Evolutionary conservation across 2,888 invertebrate species (phyloP), one percentile per base, ranked within the genome.

Genomic region (Heliothis peltigera): DNA sequence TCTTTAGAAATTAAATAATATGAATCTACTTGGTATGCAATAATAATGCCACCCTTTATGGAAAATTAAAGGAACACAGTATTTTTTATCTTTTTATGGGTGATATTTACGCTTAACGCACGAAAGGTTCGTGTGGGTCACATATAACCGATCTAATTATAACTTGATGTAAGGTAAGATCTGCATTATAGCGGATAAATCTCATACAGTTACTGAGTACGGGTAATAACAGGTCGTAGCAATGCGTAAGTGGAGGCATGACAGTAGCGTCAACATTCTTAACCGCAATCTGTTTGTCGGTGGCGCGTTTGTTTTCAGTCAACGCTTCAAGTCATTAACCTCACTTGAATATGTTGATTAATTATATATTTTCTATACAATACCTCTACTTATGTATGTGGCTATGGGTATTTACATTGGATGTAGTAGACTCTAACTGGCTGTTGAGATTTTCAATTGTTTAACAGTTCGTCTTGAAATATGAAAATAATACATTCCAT

Each of bases 231-330:
- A 51, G 52, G 53, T 56, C 39, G 61, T 43, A 67, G 70, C 64
- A 75, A 79, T 78, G 59, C 75, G 75, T 63, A 72, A 59, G 42
- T n/a, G 62, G 46, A 46, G 70, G 19, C 21, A 46, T 56, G 61
- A 64, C 56, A 46, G 58, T 43, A 64, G 52, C 61, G 75, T 62
- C 60, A 47, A 70, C 65, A 66, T 78, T 75, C 70, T 71, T 69
- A 64, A 58, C 65, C 59, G 61, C 66, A 75, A 75, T 71, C 74
- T 75, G 75, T 80, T 77, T 78, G 32, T 74, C 62, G 68, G 71
- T 74, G 70, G 66, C 68, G 75, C 77, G 70, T 81, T 82, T 32
- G 77, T 75, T 82, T 79, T 77, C 63, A 73, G 66, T 70, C 54
- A 47, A 64, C 66, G 71, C 64, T 60, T 69, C 67, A 52, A 66